These are phyloP conservation scores for Machimus atricapillus DNA, from an alignment of 2,888 invertebrate species.

Conservation along the genomic window DNA sequence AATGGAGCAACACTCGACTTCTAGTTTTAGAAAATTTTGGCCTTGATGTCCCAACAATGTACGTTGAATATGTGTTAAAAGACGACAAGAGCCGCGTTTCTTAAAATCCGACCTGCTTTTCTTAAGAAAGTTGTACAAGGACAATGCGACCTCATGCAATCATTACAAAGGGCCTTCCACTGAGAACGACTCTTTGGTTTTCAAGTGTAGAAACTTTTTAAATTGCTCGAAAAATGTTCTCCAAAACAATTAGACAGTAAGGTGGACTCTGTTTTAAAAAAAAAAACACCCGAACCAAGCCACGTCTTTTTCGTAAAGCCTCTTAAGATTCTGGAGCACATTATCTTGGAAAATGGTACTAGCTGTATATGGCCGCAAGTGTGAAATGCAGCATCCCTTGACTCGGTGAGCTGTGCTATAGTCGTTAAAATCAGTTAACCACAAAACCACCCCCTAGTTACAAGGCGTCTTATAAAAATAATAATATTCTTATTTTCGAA, in stretches of 20 bases:
- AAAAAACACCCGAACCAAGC: neutral
- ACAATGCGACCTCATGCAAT: neutral
- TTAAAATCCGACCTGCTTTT: neutral
- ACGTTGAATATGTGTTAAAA: neutral
- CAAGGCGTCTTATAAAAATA: slow-evolving; percentile 4
- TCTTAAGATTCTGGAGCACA: neutral
- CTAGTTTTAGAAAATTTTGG: neutral
- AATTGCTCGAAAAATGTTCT: neutral
- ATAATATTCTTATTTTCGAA: neutral
- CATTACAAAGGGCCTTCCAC: neutral
- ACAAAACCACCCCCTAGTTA: slow-evolving; percentile 11
- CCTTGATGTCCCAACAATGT: neutral
- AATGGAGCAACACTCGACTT: neutral
- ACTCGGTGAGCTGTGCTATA: neutral
- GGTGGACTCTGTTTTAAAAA: neutral
- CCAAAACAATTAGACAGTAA: neutral
- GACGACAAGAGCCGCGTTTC: neutral
- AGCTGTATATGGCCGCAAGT: neutral
- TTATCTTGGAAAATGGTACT: neutral
- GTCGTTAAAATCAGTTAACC: slow-evolving; percentile 30
- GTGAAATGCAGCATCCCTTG: neutral
- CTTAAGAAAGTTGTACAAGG: neutral
- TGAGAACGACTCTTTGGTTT: neutral
- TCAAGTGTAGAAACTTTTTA: neutral
- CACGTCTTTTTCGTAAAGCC: neutral